These are phyloP conservation scores for Papilio machaon DNA, from an alignment of 1,140 invertebrate genomes.

Conservation along the genomic window DNA sequence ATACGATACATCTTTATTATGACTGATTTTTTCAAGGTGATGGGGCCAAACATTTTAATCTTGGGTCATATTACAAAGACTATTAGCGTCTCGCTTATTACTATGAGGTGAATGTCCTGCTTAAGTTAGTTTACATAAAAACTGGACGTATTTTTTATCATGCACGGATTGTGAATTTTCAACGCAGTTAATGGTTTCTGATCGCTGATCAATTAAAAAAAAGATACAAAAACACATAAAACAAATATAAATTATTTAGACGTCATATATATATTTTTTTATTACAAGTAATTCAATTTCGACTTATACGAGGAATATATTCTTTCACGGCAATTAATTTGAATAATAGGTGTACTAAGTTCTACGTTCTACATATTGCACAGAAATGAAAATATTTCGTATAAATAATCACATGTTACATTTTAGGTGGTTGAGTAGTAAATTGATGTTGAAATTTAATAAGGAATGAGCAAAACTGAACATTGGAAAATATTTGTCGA, in stretches of 20 bases:
- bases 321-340: neutral
- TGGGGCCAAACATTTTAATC: neutral
- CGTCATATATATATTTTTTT: neutral
- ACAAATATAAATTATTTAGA: too few species aligned
- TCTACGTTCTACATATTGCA: neutral
- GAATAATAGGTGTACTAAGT: neutral
- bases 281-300: neutral
- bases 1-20: neutral
- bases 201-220: neutral
- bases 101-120: neutral
- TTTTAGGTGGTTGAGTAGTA: too few species aligned
- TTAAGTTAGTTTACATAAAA: neutral
- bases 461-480: neutral
- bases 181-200: neutral
- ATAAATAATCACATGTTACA: neutral
- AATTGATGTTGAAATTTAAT: too few species aligned
- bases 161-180: neutral
- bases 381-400: neutral
- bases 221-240: neutral
- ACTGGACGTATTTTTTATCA: neutral
- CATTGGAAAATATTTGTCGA: neutral
- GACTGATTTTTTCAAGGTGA: conserved; percentile 7
- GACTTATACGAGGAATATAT: neutral
- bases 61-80: neutral
- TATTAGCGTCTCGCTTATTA: conserved; percentile 3